A percentile compares a stretch with the other conserved stretches of the same genome.
Evolutionary conservation across 2,113 vertebrate species (phyloP).

Genomic region (Helogale parvula): DNA sequence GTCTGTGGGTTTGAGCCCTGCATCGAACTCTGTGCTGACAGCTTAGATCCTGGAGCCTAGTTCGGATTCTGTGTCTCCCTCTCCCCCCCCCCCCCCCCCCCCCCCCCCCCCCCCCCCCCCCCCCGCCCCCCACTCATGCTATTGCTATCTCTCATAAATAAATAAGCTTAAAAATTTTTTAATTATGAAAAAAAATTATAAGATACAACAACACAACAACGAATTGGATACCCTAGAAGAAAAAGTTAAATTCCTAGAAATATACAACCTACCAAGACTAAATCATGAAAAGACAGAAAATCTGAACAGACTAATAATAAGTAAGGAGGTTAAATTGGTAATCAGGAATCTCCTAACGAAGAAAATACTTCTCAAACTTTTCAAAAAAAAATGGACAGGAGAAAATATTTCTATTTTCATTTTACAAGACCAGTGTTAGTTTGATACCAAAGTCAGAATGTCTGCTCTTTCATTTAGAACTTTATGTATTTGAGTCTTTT

Average conservation of each 20-base stretch:
- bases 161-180: no score
- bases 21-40: no score
- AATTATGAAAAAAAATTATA: background rate
- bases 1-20: no score
- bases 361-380: background rate
- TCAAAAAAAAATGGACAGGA: no score
- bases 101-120: no score
- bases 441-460: background rate
- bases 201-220: background rate
- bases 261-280: background rate
- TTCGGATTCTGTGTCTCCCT: no score
- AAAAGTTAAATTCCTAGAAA: background rate
- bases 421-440: background rate
- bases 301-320: background rate
- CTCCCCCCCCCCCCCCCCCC: no score
- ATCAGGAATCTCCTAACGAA: background rate
- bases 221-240: background rate
- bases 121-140: no score
- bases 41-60: no score
- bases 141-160: no score
- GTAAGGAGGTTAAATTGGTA: background rate
- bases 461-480: background rate
- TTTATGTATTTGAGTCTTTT: background rate
- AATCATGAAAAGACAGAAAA: background rate
- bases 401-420: background rate